phyloP scores from a whole-genome alignment of 2,113 vertebrate genomes.

The Atrichornis clamosus region DNA sequence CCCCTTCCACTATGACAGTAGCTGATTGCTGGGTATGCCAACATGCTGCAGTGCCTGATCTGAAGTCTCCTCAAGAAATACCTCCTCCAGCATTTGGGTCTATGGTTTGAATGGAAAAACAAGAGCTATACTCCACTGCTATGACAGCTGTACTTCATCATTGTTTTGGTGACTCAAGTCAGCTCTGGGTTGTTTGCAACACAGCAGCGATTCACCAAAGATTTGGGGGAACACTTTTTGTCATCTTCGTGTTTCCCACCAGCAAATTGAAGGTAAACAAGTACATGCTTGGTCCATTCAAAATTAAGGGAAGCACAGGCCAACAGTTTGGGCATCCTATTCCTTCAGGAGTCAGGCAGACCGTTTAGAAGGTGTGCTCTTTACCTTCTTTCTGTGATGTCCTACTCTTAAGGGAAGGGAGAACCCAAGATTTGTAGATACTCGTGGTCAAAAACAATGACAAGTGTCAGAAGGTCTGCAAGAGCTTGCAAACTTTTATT shows the following conservation, averaged over 20 bases:
- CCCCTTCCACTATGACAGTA: neutral
- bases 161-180: neutral
- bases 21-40: neutral
- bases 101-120: neutral
- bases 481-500: neutral
- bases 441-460: neutral
- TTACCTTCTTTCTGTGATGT: neutral
- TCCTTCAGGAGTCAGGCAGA: neutral
- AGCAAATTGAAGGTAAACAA: neutral
- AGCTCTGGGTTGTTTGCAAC: neutral
- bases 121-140: neutral
- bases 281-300: neutral
- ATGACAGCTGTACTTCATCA: neutral
- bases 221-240: neutral
- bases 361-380: neutral
- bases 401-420: neutral
- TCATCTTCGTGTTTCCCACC: neutral
- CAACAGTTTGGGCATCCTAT: neutral
- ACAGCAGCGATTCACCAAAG: neutral
- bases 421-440: rapidly evolving
- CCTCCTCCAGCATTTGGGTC: neutral
- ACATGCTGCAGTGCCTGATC: neutral
- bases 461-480: neutral
- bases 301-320: neutral
- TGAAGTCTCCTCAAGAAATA: neutral